A percentile compares a stretch with the other conserved stretches of the same genome.
Evolutionary conservation across 2,888 invertebrate species (phyloP).

Genomic region (Apotomis turbidana): DNA sequence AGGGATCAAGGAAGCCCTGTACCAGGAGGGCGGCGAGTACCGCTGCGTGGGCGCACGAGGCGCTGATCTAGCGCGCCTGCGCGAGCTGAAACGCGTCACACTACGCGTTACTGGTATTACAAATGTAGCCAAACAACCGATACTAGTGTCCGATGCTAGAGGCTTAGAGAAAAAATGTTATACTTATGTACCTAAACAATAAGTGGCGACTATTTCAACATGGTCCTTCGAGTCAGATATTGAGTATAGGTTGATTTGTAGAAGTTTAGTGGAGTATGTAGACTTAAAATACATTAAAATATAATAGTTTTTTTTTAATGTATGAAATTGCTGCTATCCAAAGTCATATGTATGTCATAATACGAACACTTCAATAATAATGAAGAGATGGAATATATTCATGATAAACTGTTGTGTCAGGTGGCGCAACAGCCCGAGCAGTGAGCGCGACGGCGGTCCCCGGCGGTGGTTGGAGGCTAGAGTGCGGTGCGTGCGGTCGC

Average conservation of each 20-base stretch:
- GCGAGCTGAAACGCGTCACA: slow-evolving; percentile 74
- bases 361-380: no score
- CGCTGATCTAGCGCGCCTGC: slow-evolving; percentile 64
- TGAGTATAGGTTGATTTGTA: no score
- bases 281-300: no score
- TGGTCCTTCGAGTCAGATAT: no score
- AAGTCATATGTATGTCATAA: no score
- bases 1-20: slow-evolving; percentile 87
- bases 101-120: slow-evolving; percentile 67
- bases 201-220: no score
- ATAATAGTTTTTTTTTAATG: no score
- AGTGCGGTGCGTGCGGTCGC: slow-evolving; percentile 67
- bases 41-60: slow-evolving; percentile 85
- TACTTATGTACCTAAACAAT: no score
- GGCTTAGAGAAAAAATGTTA: no score
- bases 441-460: slow-evolving; percentile 60
- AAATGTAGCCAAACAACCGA: background rate
- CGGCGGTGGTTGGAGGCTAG: slow-evolving; percentile 73
- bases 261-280: no score
- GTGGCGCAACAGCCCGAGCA: slow-evolving; percentile 71
- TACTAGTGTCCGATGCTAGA: no score
- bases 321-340: no score
- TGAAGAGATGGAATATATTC: background rate
- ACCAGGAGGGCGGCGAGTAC: slow-evolving; percentile 91
- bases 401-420: slow-evolving; percentile 47